Evolutionary conservation across 2,888 invertebrate species (phyloP).

Genomic region (Plagiodera versicolora): DNA sequence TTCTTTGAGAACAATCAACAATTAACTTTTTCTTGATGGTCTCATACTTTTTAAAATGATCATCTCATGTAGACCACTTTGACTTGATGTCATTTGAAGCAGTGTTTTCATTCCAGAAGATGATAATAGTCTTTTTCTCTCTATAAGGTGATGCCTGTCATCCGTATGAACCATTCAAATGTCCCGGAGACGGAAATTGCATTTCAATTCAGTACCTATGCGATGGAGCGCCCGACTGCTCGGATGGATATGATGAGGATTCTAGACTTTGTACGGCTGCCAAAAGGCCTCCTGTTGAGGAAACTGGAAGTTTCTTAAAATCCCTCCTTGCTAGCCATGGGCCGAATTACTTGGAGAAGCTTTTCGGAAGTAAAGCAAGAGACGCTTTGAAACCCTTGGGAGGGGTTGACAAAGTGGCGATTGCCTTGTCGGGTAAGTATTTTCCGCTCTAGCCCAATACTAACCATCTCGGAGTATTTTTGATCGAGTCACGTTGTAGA

Average conservation of each 20-base stretch:
- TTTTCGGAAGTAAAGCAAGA: constrained; percentile 92
- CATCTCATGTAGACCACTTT: no score
- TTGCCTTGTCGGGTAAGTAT: constrained; percentile 86
- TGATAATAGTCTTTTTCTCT: no score
- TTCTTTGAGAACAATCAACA: no score
- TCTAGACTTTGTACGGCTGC: constrained; percentile 94
- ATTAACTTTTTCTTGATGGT: no score
- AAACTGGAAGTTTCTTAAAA: constrained; percentile 92
- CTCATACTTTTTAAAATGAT: no score
- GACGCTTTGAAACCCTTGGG: constrained; percentile 90
- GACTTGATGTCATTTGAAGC: no score
- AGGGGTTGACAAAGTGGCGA: constrained; percentile 93
- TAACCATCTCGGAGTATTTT: no score
- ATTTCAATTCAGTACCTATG: constrained; percentile 96
- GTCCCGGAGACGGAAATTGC: constrained; percentile 91
- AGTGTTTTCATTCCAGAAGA: no score
- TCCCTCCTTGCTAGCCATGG: constrained; percentile 93
- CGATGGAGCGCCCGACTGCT: constrained; percentile 92
- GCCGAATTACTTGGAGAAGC: constrained; percentile 93
- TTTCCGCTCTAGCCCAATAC: neutral
- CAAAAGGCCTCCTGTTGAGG: constrained; percentile 94
- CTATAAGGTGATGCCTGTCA: constrained; percentile 73
- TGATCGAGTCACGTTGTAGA: no score
- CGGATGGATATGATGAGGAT: constrained; percentile 95
- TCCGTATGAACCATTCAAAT: constrained; percentile 95